Evolutionary conservation across 1,140 invertebrate species (phyloP).

Genomic region (Eupeodes corollae): DNA sequence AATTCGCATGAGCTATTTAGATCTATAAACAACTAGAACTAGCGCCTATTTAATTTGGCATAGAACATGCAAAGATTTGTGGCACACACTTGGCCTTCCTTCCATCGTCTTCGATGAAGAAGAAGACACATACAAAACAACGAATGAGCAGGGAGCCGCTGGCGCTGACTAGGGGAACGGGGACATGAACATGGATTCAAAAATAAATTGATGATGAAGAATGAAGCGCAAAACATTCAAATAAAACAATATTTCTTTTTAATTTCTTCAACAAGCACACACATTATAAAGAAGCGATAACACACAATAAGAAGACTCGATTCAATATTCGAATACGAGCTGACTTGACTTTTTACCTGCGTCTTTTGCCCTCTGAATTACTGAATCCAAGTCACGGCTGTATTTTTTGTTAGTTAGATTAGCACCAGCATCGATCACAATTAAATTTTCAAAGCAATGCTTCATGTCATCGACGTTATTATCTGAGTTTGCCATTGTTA

Average conservation of each 20-base stretch:
- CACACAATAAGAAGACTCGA: background rate
- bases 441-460: conserved; percentile 67
- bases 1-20: too few relatives aligned
- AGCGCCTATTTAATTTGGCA: too few relatives aligned
- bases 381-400: conserved; percentile 80
- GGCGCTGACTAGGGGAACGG: too few relatives aligned
- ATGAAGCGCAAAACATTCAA: background rate
- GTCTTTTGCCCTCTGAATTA: conserved; percentile 84
- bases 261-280: background rate
- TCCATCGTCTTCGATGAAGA: too few relatives aligned
- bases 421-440: conserved; percentile 85
- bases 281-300: background rate
- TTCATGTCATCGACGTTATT: conserved; percentile 30
- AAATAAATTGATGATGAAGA: background rate
- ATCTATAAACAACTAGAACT: too few relatives aligned
- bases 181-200: too few relatives aligned
- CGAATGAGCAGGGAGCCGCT: too few relatives aligned
- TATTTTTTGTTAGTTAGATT: conserved; percentile 95
- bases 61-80: too few relatives aligned
- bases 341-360: conserved; percentile 51
- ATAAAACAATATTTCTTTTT: background rate
- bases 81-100: too few relatives aligned
- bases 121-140: too few relatives aligned
- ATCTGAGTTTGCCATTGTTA: too few relatives aligned
- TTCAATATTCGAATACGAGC: background rate